Evolutionary conservation across 2,888 invertebrate species (phyloP), one percentile per base, ranked within the genome.

Genomic region (Imbricaverruca yamaguchii): DNA sequence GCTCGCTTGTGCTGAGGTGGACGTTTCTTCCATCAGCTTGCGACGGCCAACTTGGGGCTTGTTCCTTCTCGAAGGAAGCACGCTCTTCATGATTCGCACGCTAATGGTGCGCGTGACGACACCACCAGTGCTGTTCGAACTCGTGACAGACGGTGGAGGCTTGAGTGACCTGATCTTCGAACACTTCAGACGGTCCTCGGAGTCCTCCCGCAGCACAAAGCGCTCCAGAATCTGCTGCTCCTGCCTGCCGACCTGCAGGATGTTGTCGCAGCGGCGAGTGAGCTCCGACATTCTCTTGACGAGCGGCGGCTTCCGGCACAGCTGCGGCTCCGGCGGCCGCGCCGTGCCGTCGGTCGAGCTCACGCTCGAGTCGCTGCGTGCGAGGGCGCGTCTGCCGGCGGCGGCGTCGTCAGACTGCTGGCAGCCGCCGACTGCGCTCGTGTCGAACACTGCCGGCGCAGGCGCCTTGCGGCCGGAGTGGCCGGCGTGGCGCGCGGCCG

Each of bases 251-350:
- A 53, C 53, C 53, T 74, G 74, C 74, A 74, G 74, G 4, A 74
- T 74, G 53, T 23, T 53, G 9, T 74, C 18, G 18, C 53, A 74
- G 39, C 74, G 39, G 3, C 74, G 39, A 10, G 74, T 53, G 18
- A 74, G 6, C 13, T 74, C 74, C 9, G 74, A 63, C 80, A 80
- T 55, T 53, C 61, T 63, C 65, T 65, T 67, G 10, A 80, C 56
- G 11, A 39, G n/a, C 87, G 87, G 81, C 88, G 85, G 4, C 87
- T 87, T 57, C 85, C 85, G 56, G 87, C 87, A n/a, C 87, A 86
- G 10, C 87, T 84, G 55, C 87, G 86, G 0, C 86, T 85, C 61
- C 87, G 86, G 3, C 88, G 86, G 79, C 81, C 81, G 78, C 81
- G 83, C 81, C 82, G 83, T 80, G 69, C 85, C 23, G 55, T 56